phyloP scores from a whole-genome alignment of 2,888 invertebrate genomes.

The Tipula helvola region DNA sequence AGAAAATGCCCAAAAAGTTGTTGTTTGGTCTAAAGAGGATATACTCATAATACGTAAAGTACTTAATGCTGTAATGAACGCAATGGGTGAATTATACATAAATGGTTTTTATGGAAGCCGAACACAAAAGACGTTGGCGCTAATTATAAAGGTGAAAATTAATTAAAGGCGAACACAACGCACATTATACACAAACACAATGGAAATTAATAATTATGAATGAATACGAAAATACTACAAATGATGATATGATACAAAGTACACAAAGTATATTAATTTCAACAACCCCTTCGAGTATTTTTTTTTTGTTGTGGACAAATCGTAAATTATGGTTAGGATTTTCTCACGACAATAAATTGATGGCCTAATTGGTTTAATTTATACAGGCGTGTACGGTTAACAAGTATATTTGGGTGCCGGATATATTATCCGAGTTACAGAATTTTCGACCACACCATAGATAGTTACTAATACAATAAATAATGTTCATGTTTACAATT shows the following conservation, averaged over 20 bases:
- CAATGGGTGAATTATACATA: not conserved
- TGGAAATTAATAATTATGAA: not conserved
- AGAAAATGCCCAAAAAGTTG: not conserved
- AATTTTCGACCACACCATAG: not conserved
- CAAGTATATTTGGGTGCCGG: not conserved
- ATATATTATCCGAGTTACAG: not conserved
- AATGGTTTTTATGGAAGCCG: not conserved
- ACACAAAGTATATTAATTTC: not conserved
- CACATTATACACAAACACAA: not conserved
- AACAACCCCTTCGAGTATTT: not conserved
- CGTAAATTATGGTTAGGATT: not conserved
- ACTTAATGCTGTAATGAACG: not conserved
- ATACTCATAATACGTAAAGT: not conserved
- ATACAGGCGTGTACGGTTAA: not conserved
- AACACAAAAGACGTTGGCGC: not conserved
- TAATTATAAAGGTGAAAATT: not conserved
- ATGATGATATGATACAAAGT: too few species aligned
- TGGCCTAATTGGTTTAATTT: not conserved
- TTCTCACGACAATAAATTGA: not conserved
- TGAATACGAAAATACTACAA: not conserved
- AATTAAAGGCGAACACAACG: not conserved
- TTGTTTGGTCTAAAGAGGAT: not conserved
- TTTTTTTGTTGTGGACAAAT: not conserved
- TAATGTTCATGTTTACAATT: not conserved
- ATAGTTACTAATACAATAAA: not conserved